Conservation (phyloP, 2,113 vertebrate genomes). For the Willisornis vidua region DNA sequence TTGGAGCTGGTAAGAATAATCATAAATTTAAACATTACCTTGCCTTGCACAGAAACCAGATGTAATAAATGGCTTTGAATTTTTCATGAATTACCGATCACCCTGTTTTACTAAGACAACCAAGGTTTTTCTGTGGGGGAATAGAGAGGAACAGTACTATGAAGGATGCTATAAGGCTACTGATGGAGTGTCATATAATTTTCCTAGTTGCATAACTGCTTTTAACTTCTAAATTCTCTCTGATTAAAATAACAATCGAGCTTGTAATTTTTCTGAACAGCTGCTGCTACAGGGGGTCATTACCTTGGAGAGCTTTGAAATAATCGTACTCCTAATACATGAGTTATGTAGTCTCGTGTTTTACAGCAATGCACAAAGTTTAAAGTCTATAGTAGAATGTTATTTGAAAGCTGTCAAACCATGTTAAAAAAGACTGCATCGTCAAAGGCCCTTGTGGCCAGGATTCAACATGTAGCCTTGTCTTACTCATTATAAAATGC, state of each 20-base stretch:
- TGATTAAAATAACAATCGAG: conserved; percentile 86
- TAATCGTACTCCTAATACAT: conserved; percentile 77
- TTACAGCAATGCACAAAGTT: conserved; percentile 81
- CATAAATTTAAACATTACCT: conserved; percentile 73
- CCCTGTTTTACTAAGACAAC: conserved; percentile 61
- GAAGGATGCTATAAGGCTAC: conserved; percentile 61
- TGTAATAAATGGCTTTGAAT: conserved; percentile 74
- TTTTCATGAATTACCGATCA: conserved; percentile 69
- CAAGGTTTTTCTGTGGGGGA: neutral
- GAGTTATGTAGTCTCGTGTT: conserved; percentile 80
- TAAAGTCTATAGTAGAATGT: conserved; percentile 82
- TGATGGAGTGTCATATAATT: conserved; percentile 76
- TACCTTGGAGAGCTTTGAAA: conserved; percentile 79
- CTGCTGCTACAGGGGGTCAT: conserved; percentile 81
- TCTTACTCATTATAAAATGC: conserved; percentile 88
- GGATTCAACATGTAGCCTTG: conserved; percentile 84
- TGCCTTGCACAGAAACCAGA: conserved; percentile 52
- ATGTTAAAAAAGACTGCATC: conserved; percentile 84
- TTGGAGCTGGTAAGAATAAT: conserved; percentile 63
- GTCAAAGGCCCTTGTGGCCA: conserved; percentile 80
- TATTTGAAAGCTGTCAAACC: conserved; percentile 88
- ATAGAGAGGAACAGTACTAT: neutral
- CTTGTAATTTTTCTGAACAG: conserved; percentile 84
- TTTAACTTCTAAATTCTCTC: conserved; percentile 78
- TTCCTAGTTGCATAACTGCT: conserved; percentile 81